Evolutionary conservation across 2,888 invertebrate species (phyloP), one percentile per base, ranked within the genome.

Genomic region (Parascotia fuliginaria): DNA sequence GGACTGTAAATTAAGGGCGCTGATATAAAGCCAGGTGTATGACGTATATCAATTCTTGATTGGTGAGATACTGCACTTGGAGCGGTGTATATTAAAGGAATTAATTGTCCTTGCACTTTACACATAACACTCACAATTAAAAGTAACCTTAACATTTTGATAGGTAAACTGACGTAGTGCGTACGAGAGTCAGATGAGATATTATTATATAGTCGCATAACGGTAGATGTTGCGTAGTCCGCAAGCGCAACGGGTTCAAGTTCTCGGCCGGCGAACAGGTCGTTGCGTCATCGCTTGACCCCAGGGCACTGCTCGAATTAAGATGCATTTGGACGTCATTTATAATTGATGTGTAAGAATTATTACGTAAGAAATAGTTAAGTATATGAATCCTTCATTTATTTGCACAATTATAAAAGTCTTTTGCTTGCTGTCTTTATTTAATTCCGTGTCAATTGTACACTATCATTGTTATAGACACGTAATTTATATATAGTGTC

Each of bases 21-120:
- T 1, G 81, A 56, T 54, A 87, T 56, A 24, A 78, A 65, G 0
- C 66, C 72, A 16, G 85, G 86, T 14, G 73, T 71, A 43, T 87
- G 84, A 42, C 75, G 79, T 36, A 94, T 89, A 60, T 93, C 91
- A 42, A 93, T 83, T 40, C 93, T 87, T 41, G 93, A 93, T 72
- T 94, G 93, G 71, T 92, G 92, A 1, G 93, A 93, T 14, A 93
- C 93, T 33, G 93, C 89, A 67, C 92, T 92, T 1, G 93, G 93
- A 19, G 92, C 89, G 12, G 87, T 82, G 57, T 88, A 85, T 60
- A 89, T 83, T 6, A 88, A 41, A 36, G 87, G 86, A 36, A 74
- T 63, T 19, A 82, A 32, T 62, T 89, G 80, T 65, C 82, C 70
- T 45, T 71, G 70, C 42, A 75, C 77, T 60, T 63, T 51, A 48